A percentile compares a stretch with the other conserved stretches of the same genome.
Conservation (phyloP, 2,113 vertebrate genomes). For the Leptosomus discolor region DNA sequence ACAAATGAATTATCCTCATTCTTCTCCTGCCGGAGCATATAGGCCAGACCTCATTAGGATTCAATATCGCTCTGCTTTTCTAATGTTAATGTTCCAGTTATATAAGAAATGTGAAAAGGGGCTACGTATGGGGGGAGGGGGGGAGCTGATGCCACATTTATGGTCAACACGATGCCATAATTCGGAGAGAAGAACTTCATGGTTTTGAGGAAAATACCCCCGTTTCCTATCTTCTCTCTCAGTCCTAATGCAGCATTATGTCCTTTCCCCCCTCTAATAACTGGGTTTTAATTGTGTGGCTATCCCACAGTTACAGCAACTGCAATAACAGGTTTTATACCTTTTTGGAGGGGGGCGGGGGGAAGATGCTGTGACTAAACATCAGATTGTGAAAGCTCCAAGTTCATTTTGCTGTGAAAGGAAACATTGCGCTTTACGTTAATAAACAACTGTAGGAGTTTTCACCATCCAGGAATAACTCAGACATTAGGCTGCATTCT, state of each 20-base stretch:
- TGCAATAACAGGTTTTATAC: neutral
- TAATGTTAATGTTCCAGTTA: constrained; percentile 80
- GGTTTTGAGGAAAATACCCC: constrained; percentile 57
- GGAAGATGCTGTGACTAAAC: constrained; percentile 22
- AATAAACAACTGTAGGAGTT: constrained; percentile 69
- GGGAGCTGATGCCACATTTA: constrained; percentile 21
- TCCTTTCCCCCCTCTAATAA: constrained; percentile 12
- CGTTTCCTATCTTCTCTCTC: constrained; percentile 35
- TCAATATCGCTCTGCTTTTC: constrained; percentile 77
- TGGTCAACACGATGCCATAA: constrained; percentile 53
- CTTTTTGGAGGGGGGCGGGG: neutral
- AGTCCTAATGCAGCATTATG: constrained; percentile 29
- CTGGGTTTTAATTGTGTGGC: constrained; percentile 3
- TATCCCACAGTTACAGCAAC: constrained; percentile 26
- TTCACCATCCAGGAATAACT: constrained; percentile 62
- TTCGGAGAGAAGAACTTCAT: constrained; percentile 51
- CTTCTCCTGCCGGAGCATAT: constrained; percentile 68
- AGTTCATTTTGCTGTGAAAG: constrained; percentile 47
- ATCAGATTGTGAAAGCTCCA: constrained; percentile 13
- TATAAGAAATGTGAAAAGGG: constrained; percentile 67
- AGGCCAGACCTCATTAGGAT: constrained; percentile 82
- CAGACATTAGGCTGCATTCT: constrained; percentile 54
- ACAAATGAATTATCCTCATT: constrained; percentile 87
- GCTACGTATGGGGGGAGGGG: neutral
- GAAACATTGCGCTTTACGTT: neutral